Evolutionary conservation across 2,797 vertebrate species (phyloP).

Genomic region (Myotis daubentonii): DNA sequence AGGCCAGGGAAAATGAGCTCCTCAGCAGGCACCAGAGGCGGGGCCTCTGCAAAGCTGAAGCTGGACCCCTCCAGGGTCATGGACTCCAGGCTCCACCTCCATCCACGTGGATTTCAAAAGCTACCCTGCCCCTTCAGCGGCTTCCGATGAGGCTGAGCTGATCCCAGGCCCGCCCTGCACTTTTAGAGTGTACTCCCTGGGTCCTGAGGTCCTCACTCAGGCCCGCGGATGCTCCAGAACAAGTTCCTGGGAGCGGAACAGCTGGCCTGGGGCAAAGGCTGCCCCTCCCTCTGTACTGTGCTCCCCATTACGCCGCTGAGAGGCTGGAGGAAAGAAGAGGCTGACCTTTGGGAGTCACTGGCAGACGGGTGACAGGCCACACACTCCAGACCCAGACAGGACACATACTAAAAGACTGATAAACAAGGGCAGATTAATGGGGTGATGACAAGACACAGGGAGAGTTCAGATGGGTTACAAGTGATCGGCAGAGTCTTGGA

Average conservation of each 20-base stretch:
- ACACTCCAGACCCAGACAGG: neutral
- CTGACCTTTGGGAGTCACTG: neutral
- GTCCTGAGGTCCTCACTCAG: neutral
- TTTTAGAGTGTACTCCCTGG: neutral
- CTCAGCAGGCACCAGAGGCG: neutral
- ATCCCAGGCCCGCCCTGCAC: neutral
- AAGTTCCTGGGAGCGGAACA: neutral
- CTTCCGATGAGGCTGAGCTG: neutral
- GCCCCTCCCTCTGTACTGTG: neutral
- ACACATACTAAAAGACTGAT: neutral
- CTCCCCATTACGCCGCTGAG: fast-evolving
- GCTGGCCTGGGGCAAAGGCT: neutral
- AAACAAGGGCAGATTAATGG: constrained; percentile 30
- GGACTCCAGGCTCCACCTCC: neutral
- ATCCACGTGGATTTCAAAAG: neutral
- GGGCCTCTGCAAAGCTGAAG: neutral
- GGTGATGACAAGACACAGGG: neutral
- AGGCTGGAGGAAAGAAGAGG: neutral
- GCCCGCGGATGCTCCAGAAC: neutral
- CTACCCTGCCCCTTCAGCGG: fast-evolving
- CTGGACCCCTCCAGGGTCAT: neutral
- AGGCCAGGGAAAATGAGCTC: neutral
- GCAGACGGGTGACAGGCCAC: neutral
- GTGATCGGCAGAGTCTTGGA: too few relatives aligned
- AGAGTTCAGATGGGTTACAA: neutral